Conservation (phyloP, 2,113 vertebrate species). For the Puma concolor region DNA sequence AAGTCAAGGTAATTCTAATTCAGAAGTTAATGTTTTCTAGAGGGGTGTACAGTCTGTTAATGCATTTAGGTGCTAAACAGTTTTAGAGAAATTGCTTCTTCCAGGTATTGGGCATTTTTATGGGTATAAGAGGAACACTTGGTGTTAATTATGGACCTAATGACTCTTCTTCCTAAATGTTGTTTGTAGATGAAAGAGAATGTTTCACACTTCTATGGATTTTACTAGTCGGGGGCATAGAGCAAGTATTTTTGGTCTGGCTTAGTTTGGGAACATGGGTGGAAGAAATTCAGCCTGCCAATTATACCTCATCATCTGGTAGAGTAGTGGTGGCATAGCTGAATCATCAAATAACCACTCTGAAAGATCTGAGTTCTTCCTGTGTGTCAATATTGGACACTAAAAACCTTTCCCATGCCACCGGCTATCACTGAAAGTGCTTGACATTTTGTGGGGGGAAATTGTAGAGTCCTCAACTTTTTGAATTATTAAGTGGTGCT, state of each 20-base stretch:
- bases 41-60: neutral
- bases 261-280: neutral
- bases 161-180: neutral
- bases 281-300: neutral
- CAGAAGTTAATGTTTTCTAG: neutral
- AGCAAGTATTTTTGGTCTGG: neutral
- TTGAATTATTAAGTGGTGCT: neutral
- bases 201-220: neutral
- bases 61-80: neutral
- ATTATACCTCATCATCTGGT: neutral
- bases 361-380: neutral
- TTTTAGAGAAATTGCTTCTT: conserved; percentile 15
- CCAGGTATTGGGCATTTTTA: neutral
- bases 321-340: neutral
- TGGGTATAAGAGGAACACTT: neutral
- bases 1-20: conserved; percentile 76
- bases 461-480: neutral
- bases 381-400: neutral
- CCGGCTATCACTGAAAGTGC: neutral
- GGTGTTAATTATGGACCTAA: neutral
- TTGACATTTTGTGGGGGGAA: neutral
- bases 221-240: neutral
- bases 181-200: neutral
- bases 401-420: neutral
- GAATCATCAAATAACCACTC: neutral